Conservation (phyloP, 2,888 invertebrate species). For the Ennomos quercinarius region DNA sequence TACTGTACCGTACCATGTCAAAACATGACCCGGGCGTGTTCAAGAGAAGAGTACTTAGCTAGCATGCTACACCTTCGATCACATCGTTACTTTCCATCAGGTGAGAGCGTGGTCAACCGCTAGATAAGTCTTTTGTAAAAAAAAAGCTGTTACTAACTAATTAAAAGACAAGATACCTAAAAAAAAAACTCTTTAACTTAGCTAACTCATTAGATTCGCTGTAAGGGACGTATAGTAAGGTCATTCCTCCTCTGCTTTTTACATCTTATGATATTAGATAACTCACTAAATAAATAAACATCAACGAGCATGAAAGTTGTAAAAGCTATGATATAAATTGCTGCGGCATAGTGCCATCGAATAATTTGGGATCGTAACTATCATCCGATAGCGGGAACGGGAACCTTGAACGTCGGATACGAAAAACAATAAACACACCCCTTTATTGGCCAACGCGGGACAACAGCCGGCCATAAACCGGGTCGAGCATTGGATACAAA, state of each 20-base stretch:
- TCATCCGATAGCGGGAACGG: slow-evolving; percentile 40
- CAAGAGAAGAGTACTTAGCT: too few relatives aligned
- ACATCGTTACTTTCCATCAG: too few relatives aligned
- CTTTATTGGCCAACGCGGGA: slow-evolving; percentile 64
- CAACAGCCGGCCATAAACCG: slow-evolving; percentile 62
- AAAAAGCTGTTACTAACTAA: too few relatives aligned
- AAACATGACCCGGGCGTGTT: too few relatives aligned
- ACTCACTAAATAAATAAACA: slow-evolving; percentile 9
- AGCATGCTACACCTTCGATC: too few relatives aligned
- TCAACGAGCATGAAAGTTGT: slow-evolving; percentile 12
- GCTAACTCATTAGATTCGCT: slow-evolving; percentile 11
- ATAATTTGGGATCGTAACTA: slow-evolving; percentile 40
- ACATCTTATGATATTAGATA: not conserved
- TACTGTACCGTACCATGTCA: slow-evolving; percentile 7
- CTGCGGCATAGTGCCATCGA: slow-evolving; percentile 24
- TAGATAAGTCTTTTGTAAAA: too few relatives aligned
- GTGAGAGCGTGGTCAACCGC: too few relatives aligned
- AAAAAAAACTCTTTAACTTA: too few relatives aligned
- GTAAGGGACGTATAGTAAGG: slow-evolving; percentile 12
- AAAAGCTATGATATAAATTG: slow-evolving; percentile 20
- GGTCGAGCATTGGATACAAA: slow-evolving; percentile 73
- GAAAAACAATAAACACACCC: slow-evolving; percentile 69
- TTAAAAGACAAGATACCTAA: too few relatives aligned
- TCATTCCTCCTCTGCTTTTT: slow-evolving; percentile 1
- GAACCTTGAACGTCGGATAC: slow-evolving; percentile 58